Evolutionary conservation across 1,140 invertebrate species (phyloP), one percentile per base, ranked within the genome.

Genomic region (Drosophila sproati): DNA sequence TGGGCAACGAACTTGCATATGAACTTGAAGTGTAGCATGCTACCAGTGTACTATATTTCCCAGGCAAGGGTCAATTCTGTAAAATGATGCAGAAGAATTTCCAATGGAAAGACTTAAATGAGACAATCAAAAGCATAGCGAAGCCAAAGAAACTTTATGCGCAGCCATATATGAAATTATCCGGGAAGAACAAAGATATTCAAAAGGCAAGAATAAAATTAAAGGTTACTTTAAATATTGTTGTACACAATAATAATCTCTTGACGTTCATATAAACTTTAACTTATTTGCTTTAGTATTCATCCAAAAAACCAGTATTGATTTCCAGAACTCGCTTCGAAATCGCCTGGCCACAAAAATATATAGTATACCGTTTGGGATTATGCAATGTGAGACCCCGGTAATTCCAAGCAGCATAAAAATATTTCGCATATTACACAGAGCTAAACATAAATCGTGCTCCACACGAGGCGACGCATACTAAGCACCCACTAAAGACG

Each of bases 361-460:
- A 52, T 55, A 10, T 8, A 31, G 7, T 35, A 35, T 61, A 34
- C 29, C 45, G 34, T 7, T 5, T 52, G n/a, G n/a, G 35, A 31
- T 69, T 62, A 56, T 74, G 66, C 72, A 74, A 74, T 55, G 37
- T 31, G 10, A 7, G 12, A 43, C 55, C 12, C 39, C 43, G 69
- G 52, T 55, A 82, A 88, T 51, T 82, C 73, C 76, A 41, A 12
- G 31, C 31, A 78, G 45, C 73, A 74, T 77, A 77, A 62, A 89
- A 83, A 83, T 89, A 83, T 88, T 88, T 80, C 83, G 74, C 77
- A 88, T 75, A 88, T 88, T 67, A 70, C 56, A 32, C 8, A 62
- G 51, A 41, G 59, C 50, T 60, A 70, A 72, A 77, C 83, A 88
- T 87, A 80, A 69, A 77, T 79, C 69, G 73, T 35, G 35, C 34